Evolutionary conservation across 2,888 invertebrate species (phyloP), one percentile per base, ranked within the genome.

Genomic region (Oxyteleia sp.): DNA sequence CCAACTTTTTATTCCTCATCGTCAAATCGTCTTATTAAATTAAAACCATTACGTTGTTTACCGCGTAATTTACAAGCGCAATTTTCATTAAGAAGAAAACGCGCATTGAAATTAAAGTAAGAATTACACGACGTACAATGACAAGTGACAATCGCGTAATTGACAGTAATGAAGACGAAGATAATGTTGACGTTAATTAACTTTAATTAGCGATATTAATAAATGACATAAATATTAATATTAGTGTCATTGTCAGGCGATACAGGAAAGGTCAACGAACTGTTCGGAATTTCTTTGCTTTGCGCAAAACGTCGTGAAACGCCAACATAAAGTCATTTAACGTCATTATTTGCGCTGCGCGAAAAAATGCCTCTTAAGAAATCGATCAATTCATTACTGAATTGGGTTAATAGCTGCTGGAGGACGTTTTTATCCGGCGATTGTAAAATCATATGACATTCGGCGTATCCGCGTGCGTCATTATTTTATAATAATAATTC

Each of bases 121-220:
- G 11, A 66, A 51, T 20, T 41, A 47, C 8, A 18, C 5, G 32
- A 13, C n/a, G 23, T 1, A 51, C 29, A 45, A 66, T 51, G 51
- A 51, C 41, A 51, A 41, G 51, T 51, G 51, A 41, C 51, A 41
- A 26, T 41, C 11, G 16, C 10, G 10, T 41, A 51, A 66, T 66
- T 66, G 51, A 66, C 26, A 16, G 32, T 38, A 55, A 55, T 20
- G 45, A 55, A 41, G 66, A 53, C 41, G 16, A 29, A 32, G 55
- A 45, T 69, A 57, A 69, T 55, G 69, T 45, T 57, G 20, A 43
- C 29, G 26, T 26, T 59, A 71, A 71, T 71, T 59, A 59, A 49
- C 71, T 59, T 59, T 49, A 71, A 71, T 71, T 71, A 49, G 71
- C 0, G 49, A 51, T 47, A 59, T 71, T 71, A 71, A 71, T 59